These are phyloP conservation scores for Polymixis flavicincta DNA, from an alignment of 2,888 invertebrate genomes.

Conservation along the genomic window DNA sequence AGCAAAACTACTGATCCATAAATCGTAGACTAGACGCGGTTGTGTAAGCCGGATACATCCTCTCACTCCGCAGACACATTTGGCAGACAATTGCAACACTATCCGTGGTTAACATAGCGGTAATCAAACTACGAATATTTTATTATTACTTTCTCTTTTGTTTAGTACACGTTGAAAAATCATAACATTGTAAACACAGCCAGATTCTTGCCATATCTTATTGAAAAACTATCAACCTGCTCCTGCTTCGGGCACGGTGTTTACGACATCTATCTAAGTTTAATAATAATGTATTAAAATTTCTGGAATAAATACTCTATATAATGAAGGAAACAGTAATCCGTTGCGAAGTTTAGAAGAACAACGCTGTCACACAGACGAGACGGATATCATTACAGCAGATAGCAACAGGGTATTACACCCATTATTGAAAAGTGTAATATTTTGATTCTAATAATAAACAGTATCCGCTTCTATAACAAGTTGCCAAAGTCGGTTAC, in stretches of 20 bases:
- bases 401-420: no score
- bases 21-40: slow-evolving; percentile 19
- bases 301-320: background rate
- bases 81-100: slow-evolving; percentile 45
- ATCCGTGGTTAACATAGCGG: slow-evolving; percentile 17
- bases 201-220: background rate
- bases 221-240: background rate
- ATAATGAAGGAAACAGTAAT: background rate
- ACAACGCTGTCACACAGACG: background rate
- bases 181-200: background rate
- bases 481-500: no score
- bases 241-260: background rate
- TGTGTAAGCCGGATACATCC: slow-evolving; percentile 47
- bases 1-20: slow-evolving; percentile 14
- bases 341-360: background rate
- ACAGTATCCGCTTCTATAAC: no score
- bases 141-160: slow-evolving; percentile 32
- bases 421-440: no score
- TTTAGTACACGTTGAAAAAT: background rate
- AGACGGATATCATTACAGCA: no score
- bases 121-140: slow-evolving; percentile 21
- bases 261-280: background rate
- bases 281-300: background rate
- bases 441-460: no score
- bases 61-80: slow-evolving; percentile 44